Base-by-base conservation (phyloP, 2,888 invertebrate species). In the Hydroisotoma schaefferi region DNA sequence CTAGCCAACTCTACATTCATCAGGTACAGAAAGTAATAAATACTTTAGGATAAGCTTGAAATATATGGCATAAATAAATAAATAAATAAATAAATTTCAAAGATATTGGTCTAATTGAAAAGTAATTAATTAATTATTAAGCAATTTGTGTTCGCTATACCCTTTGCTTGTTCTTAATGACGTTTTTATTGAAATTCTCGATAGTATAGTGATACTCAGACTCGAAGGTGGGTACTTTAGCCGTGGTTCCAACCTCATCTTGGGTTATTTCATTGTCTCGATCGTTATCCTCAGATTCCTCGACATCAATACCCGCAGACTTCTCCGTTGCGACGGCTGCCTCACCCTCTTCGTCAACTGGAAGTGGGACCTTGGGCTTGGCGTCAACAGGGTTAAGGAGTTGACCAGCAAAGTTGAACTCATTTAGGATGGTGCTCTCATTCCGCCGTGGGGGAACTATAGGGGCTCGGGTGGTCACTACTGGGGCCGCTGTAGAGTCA, bases 181-280 rank as follows among this genome's bases (percentile, higher is more conserved):
- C n/a, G n/a, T 23, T 33, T 8, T 8, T 25, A 8, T 33, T 48
- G 18, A 65, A n/a, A 18, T 59, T 47, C 43, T 61, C 55, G 4
- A 59, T 56, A 1, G 59, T 62, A 52, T 59, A 60, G 26, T 60
- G 48, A 49, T 57, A 65, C 23, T 62, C 62, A 15, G 47, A 18
- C 15, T 54, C 59, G 27, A 62, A 62, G 26, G 57, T 62, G 12
- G 38, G 38, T 23, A 22, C 28, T 33, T 53, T 56, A 40, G 46
- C 59, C 1, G 65, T 62, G 47, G 62, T 60, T 20, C n/a, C 40
- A 23, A 48, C 53, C 12, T 57, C 62, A 52, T 63, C 59, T n/a
- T 37, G 54, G 53, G 59, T 47, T n/a, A 59, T 59, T 22, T 57
- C 63, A 23, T 66, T 59, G 46, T 59, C 61, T 26, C 61, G 58